Base-by-base conservation (phyloP, 2,888 invertebrate species). In the Cyclophora punctaria region DNA sequence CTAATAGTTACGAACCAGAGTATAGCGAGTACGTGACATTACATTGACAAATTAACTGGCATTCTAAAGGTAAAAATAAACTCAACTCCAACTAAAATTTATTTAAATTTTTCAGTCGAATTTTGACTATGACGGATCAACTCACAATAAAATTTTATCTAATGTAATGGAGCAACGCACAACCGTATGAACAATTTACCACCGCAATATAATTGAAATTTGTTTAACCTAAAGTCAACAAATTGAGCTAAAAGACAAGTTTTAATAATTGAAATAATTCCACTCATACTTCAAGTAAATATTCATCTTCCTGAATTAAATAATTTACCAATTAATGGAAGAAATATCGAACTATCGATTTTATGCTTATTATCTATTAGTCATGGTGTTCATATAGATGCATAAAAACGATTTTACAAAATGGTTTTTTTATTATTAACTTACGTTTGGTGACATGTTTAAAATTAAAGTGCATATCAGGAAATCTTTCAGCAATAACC, bases 111-210 rank as follows among this genome's bases (percentile, higher is more conserved):
- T 65, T 63, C 75, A 78, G 75, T 77, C 80, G 73, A 77, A 77
- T 75, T 74, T 81, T 74, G 76, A 73, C 72, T 71, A 73, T 78
- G 81, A 85, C 80, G 81, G 82, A 75, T 78, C 67, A 78, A 78
- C 71, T 75, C 73, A 70, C 72, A 75, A 73, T 69, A 69, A 62
- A 59, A 50, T 63, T 1, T 52, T 53, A 50, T 55, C 54, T 33
- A 33, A 44, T 33, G 44, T 44, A 44, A 34, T 20, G 71, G 64
- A 77, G 73, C 63, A 79, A 78, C 75, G 72, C 85, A 86, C 86
- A 85, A 86, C 85, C 84, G 68, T 72, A 64, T 71, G 71, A 76
- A 71, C 69, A 61, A 74, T 75, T 37, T 5, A 37, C 5, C 5
- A 2, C 4, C 4, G 5, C 67, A 69, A 64, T 50, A 52, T 65